Evolutionary conservation across 2,888 invertebrate genomes (phyloP).

Genomic region (Callyntrura guangdongensis): DNA sequence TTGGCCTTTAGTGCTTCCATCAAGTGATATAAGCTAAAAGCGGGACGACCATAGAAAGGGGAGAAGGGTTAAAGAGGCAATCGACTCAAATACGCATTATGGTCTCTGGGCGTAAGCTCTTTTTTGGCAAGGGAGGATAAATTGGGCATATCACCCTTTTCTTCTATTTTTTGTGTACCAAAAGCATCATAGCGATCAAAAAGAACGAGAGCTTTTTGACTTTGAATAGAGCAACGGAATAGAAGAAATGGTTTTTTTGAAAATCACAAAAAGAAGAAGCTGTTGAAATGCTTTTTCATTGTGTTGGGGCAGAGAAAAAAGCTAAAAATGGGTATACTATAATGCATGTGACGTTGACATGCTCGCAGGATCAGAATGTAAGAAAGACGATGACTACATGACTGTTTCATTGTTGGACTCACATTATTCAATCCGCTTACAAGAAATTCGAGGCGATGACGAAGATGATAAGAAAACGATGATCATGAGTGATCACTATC

Average conservation of each 20-base stretch:
- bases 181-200: no score
- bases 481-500: no score
- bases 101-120: neutral
- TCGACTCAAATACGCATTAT: neutral
- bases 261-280: conserved; percentile 8
- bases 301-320: neutral
- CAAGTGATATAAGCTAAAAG: no score
- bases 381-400: neutral
- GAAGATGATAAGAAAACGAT: neutral
- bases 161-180: no score
- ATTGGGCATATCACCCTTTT: neutral
- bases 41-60: no score
- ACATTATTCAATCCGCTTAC: conserved; percentile 14
- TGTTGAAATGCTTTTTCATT: neutral
- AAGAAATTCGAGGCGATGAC: no score
- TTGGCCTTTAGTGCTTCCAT: conserved; percentile 2
- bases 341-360: no score
- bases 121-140: neutral
- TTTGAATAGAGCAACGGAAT: no score
- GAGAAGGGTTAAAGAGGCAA: conserved; percentile 32
- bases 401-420: neutral
- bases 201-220: no score
- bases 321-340: neutral
- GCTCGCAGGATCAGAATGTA: no score
- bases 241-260: neutral